A percentile compares a stretch with the other conserved stretches of the same genome.
Conservation (phyloP, 2,113 vertebrate genomes). For the Corythornis cristatus region DNA sequence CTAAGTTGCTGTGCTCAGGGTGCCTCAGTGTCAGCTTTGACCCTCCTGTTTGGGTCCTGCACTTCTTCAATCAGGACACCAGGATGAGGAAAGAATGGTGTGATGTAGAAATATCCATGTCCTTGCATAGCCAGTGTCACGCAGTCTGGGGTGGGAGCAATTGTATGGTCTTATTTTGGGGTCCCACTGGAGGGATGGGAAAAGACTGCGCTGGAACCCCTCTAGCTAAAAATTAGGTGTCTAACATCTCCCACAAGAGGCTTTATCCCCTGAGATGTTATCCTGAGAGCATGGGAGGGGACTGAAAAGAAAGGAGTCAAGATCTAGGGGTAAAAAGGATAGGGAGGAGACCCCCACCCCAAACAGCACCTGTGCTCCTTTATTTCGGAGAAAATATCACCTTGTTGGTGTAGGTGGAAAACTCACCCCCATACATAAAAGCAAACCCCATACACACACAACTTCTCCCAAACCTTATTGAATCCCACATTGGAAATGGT, state of each 20-base stretch:
- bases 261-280: background rate
- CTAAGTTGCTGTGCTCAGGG: background rate
- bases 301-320: background rate
- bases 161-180: background rate
- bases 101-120: fast-evolving
- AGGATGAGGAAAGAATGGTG: background rate
- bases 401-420: background rate
- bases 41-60: background rate
- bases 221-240: background rate
- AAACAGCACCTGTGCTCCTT: background rate
- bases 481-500: background rate
- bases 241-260: background rate
- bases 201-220: background rate
- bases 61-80: background rate
- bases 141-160: fast-evolving
- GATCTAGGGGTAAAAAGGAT: background rate
- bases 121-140: no score
- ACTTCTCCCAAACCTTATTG: conserved; percentile 19
- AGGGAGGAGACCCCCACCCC: background rate
- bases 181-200: background rate
- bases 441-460: background rate
- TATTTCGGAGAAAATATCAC: background rate
- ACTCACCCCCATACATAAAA: background rate
- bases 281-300: background rate
- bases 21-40: background rate